phyloP scores from a whole-genome alignment of 2,113 vertebrate species.

The Gavialis gangeticus region DNA sequence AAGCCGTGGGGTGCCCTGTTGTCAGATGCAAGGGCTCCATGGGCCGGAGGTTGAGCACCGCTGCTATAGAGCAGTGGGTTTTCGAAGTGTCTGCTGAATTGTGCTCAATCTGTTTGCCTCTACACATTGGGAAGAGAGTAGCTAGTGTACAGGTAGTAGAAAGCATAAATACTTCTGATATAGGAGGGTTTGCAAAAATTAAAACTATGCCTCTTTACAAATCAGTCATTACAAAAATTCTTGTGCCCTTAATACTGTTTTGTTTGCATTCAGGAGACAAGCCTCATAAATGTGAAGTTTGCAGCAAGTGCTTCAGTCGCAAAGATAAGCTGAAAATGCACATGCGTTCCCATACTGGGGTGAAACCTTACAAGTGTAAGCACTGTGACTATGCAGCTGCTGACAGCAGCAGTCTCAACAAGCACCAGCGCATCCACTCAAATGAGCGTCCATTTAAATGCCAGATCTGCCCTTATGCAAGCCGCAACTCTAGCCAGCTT shows the following conservation, averaged over 20 bases:
- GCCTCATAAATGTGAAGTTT: constrained; percentile 95
- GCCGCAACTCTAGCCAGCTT: constrained; percentile 97
- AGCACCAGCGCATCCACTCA: constrained; percentile 94
- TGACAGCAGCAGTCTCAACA: constrained; percentile 97
- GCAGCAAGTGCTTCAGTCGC: constrained; percentile 93
- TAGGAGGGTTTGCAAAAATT: background rate
- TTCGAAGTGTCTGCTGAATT: background rate
- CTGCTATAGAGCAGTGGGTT: background rate
- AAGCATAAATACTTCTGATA: background rate
- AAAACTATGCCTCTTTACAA: background rate
- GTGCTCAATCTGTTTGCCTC: background rate
- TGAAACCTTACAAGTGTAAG: constrained; percentile 96
- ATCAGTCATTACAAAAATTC: background rate
- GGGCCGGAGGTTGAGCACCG: too few relatives aligned
- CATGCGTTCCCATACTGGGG: constrained; percentile 92
- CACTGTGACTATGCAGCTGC: constrained; percentile 92
- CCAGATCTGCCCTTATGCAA: constrained; percentile 97
- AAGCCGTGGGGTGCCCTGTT: too few relatives aligned
- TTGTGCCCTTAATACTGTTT: background rate
- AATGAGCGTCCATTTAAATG: constrained; percentile 96
- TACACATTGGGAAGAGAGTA: background rate
- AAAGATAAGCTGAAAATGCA: constrained; percentile 97
- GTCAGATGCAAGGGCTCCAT: too few relatives aligned
- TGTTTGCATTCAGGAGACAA: constrained; percentile 88
- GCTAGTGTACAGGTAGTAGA: background rate